These are phyloP conservation scores for Ormyrus labotus DNA, from an alignment of 2,888 invertebrate genomes.

Conservation along the genomic window DNA sequence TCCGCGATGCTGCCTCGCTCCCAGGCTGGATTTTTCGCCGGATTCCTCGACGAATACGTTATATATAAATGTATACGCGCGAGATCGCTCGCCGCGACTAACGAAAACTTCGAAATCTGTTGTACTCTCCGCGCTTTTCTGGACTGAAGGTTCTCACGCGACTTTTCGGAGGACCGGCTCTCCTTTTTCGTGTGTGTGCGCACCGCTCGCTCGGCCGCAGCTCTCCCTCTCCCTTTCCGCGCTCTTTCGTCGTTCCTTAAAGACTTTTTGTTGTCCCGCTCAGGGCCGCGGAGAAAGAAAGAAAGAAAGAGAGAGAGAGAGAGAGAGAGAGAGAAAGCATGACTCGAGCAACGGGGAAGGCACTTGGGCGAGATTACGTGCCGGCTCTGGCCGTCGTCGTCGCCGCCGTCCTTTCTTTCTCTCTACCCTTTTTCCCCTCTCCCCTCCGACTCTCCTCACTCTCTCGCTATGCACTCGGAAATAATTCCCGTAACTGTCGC, in stretches of 20 bases:
- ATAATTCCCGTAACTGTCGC: slow-evolving; percentile 41
- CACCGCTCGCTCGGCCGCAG: not conserved
- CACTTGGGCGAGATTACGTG: slow-evolving; percentile 75
- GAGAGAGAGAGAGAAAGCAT: slow-evolving; percentile 60
- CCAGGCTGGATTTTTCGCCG: not conserved
- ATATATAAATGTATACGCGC: not conserved
- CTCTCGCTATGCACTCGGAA: slow-evolving; percentile 1
- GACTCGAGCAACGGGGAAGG: slow-evolving; percentile 74
- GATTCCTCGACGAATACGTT: not conserved
- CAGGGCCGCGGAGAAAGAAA: not conserved
- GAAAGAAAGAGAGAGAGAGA: slow-evolving; percentile 3
- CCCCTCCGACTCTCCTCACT: not conserved
- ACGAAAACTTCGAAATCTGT: not conserved
- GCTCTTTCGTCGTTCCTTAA: too few species aligned
- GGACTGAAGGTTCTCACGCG: too few species aligned
- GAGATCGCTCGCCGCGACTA: not conserved
- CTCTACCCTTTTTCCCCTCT: slow-evolving; percentile 30
- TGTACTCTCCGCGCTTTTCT: not conserved
- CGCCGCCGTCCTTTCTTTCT: slow-evolving; percentile 21
- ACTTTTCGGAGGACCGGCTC: not conserved
- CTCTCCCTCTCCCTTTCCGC: not conserved
- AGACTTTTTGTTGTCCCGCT: not conserved
- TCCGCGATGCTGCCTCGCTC: not conserved
- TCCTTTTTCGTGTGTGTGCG: not conserved
- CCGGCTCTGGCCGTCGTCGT: slow-evolving; percentile 71